Conservation (phyloP, 2,113 vertebrate species). For the Campylorhamphus procurvoides region DNA sequence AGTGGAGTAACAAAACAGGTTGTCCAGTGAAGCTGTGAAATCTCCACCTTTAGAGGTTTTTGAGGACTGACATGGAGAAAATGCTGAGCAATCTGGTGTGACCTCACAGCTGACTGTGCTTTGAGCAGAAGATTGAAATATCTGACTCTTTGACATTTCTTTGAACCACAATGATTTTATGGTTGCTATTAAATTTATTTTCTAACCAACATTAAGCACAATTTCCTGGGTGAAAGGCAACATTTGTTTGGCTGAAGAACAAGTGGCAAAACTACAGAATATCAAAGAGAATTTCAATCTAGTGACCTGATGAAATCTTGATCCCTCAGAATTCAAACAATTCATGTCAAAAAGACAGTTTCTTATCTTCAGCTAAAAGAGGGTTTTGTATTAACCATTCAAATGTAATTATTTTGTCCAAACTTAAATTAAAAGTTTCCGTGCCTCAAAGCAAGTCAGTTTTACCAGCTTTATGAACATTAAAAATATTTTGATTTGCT, state of each 20-base stretch:
- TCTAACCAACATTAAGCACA: constrained; percentile 27
- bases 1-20: background rate
- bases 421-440: background rate
- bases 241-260: background rate
- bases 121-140: background rate
- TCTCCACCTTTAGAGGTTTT: background rate
- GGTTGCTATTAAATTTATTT: background rate
- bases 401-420: background rate
- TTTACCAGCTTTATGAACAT: background rate
- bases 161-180: background rate
- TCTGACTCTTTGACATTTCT: background rate
- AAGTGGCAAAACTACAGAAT: background rate
- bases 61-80: background rate
- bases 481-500: background rate
- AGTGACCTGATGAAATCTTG: background rate
- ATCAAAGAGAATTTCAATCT: background rate
- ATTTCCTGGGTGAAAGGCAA: background rate
- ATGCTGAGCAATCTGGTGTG: background rate
- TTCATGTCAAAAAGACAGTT: background rate
- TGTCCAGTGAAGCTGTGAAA: background rate
- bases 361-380: background rate
- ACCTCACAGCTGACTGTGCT: background rate
- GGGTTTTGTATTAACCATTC: background rate
- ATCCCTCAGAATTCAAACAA: background rate
- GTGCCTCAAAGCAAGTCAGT: background rate